Percentiles rank a stretch among this genome's conserved stretches.
Conservation (phyloP, 2,797 vertebrate species). For the Pangasius krempfi region DNA sequence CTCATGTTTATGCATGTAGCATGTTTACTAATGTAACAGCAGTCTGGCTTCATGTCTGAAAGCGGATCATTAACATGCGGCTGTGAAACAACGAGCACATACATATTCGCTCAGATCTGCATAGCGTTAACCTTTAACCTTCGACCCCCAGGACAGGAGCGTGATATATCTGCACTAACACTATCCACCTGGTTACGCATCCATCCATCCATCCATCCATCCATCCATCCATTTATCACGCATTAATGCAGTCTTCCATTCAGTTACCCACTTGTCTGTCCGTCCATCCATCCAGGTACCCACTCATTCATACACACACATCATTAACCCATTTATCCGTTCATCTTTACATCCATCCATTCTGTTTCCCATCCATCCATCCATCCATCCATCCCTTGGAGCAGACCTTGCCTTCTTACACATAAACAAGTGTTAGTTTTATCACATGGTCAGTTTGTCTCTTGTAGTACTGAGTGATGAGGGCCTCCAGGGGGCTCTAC, state of each 20-base stretch:
- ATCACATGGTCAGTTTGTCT: background rate
- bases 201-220: background rate
- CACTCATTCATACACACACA: background rate
- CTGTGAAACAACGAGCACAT: slow-evolving; percentile 13
- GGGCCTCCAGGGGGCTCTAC: background rate
- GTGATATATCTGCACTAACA: background rate
- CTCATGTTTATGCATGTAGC: slow-evolving; percentile 46
- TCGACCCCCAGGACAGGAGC: slow-evolving; percentile 18
- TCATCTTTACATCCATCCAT: background rate
- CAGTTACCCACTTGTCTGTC: background rate
- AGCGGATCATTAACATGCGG: slow-evolving; percentile 46
- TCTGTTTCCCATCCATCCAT: background rate
- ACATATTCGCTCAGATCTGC: slow-evolving; percentile 55
- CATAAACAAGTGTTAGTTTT: slow-evolving; percentile 1
- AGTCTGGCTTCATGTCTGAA: slow-evolving; percentile 55
- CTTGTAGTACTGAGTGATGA: background rate
- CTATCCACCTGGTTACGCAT: background rate
- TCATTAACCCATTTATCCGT: background rate
- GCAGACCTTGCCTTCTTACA: slow-evolving; percentile 12
- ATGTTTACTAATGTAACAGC: slow-evolving; percentile 39
- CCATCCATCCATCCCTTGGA: background rate
- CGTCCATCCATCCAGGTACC: background rate
- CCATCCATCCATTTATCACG: background rate
- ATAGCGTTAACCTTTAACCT: slow-evolving; percentile 50
- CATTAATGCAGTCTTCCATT: background rate